These are phyloP conservation scores for Eublepharis macularius DNA, from an alignment of 2,113 vertebrate genomes.

Conservation along the genomic window DNA sequence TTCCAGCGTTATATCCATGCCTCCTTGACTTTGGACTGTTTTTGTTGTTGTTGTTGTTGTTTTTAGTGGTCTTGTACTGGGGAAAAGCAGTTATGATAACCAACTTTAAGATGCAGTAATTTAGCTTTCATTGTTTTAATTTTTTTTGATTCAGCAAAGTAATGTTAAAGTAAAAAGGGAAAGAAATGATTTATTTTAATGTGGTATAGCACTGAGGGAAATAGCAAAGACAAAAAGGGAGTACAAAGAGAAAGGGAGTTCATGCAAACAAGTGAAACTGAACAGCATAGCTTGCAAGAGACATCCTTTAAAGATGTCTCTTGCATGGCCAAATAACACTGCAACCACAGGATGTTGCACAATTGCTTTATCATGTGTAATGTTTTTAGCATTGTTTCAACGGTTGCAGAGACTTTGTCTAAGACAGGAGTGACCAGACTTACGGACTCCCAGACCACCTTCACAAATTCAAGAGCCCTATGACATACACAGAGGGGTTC, in stretches of 20 bases:
- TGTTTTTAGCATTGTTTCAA: background rate
- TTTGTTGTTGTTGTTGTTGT: too few relatives aligned
- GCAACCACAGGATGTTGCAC: background rate
- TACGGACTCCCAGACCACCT: too few relatives aligned
- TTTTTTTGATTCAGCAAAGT: background rate
- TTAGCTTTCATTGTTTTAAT: background rate
- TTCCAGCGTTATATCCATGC: too few relatives aligned
- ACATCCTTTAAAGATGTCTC: background rate
- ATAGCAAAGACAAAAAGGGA: background rate
- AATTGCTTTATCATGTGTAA: background rate
- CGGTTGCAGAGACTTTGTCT: background rate
- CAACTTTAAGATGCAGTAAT: background rate
- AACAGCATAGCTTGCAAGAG: background rate
- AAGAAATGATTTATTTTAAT: background rate
- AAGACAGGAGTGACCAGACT: background rate
- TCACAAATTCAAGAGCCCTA: too few relatives aligned
- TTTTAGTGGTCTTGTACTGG: background rate
- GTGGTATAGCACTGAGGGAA: background rate
- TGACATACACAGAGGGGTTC: too few relatives aligned
- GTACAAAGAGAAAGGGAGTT: background rate
- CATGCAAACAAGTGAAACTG: background rate
- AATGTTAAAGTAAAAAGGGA: background rate
- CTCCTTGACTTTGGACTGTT: too few relatives aligned
- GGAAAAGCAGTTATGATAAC: background rate
- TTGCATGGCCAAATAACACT: background rate